phyloP scores from a whole-genome alignment of 2,888 invertebrate species.

The Flexamia atlantica region DNA sequence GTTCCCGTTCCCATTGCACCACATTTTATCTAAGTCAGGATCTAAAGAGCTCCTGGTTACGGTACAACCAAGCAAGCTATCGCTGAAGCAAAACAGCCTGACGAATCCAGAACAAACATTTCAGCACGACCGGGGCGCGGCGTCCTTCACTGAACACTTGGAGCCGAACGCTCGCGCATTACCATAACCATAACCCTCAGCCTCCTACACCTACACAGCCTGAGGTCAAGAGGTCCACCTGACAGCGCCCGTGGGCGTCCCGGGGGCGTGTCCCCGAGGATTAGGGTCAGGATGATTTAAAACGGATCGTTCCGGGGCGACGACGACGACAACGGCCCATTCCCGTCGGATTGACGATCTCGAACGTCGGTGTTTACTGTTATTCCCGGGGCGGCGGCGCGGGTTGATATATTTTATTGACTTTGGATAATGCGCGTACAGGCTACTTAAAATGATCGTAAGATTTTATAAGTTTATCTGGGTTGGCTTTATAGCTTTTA shows the following conservation, averaged over 20 bases:
- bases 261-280: neutral
- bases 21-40: no score
- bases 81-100: no score
- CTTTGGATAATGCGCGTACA: neutral
- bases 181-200: slow-evolving; percentile 9
- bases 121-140: no score
- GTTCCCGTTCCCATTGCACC: no score
- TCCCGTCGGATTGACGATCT: neutral
- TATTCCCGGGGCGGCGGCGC: neutral
- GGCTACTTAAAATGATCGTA: neutral
- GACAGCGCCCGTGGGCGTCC: neutral
- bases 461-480: no score
- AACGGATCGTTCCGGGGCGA: neutral
- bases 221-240: slow-evolving; percentile 11
- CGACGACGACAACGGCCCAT: slow-evolving; percentile 8
- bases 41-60: no score
- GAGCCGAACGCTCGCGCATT: neutral
- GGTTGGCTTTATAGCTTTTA: no score
- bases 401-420: neutral
- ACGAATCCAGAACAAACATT: no score
- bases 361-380: neutral
- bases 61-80: no score
- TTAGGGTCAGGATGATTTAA: neutral
- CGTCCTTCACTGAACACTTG: no score
- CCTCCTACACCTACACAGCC: neutral